phyloP scores from a whole-genome alignment of 2,888 invertebrate genomes.

The Pseudoips prasinana region DNA sequence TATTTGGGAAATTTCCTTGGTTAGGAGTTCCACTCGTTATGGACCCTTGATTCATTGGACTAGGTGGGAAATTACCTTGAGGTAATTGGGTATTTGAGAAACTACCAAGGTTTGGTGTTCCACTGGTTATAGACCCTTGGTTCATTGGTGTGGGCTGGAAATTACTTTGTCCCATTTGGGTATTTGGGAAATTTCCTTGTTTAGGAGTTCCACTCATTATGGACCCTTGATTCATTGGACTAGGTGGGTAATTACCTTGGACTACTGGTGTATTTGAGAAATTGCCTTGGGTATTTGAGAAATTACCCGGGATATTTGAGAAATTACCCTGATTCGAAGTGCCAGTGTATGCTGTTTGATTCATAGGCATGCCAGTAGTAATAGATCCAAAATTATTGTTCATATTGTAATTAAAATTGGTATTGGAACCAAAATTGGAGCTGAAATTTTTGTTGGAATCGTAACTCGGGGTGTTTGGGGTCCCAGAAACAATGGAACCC shows the following conservation, averaged over 20 bases:
- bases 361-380: slow-evolving; percentile 28
- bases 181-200: too few species aligned
- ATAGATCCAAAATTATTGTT: slow-evolving; percentile 30
- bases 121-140: slow-evolving; percentile 7
- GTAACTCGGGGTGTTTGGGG: slow-evolving; percentile 26
- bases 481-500: slow-evolving; percentile 40
- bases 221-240: too few species aligned
- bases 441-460: slow-evolving; percentile 15
- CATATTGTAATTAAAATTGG: slow-evolving; percentile 2
- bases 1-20: slow-evolving; percentile 1
- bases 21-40: slow-evolving; percentile 10
- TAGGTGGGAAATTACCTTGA: slow-evolving; percentile 7
- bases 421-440: slow-evolving; percentile 22
- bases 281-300: too few species aligned
- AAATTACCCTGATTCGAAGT: background rate
- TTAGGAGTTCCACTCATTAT: too few species aligned
- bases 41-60: slow-evolving; percentile 8
- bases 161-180: slow-evolving; percentile 1
- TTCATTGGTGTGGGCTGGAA: slow-evolving; percentile 3
- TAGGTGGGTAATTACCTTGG: too few species aligned
- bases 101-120: background rate
- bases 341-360: background rate
- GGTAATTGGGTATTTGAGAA: slow-evolving; percentile 1
- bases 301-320: too few species aligned
- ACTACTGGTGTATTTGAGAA: too few species aligned